Conservation (phyloP, 2,797 vertebrate genomes). For the Danio albolineatus region DNA sequence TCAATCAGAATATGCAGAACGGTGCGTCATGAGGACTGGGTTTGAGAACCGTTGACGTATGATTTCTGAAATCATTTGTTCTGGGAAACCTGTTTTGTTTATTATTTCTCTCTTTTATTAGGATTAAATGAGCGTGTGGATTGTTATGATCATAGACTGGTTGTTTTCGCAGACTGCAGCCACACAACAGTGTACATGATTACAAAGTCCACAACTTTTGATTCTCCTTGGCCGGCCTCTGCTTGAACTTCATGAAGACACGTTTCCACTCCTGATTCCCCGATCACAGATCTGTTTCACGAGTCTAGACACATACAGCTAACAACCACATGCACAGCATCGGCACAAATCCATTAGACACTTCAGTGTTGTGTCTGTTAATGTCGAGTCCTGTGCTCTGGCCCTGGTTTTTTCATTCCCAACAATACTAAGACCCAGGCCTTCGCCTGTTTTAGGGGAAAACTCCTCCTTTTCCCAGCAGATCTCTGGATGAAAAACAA, state of each 20-base stretch:
- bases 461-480: constrained; percentile 37
- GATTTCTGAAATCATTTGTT: too few species aligned
- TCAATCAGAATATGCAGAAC: too few species aligned
- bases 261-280: constrained; percentile 16
- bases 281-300: constrained; percentile 7
- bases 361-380: constrained; percentile 18
- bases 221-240: background rate
- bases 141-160: too few species aligned
- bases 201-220: background rate
- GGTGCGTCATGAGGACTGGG: too few species aligned
- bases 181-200: background rate
- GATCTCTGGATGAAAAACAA: constrained; percentile 31
- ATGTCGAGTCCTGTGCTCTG: background rate
- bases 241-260: constrained; percentile 8
- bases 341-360: constrained; percentile 8
- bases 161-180: too few species aligned
- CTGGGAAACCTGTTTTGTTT: too few species aligned
- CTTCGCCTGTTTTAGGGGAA: background rate
- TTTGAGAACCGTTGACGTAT: too few species aligned
- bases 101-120: too few species aligned
- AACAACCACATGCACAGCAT: background rate
- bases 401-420: constrained; percentile 31
- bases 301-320: constrained; percentile 6
- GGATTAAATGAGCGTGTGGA: too few species aligned
- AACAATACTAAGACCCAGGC: constrained; percentile 23